Evolutionary conservation across 2,888 invertebrate species (phyloP).

Genomic region (Drosophila suboccidentalis): DNA sequence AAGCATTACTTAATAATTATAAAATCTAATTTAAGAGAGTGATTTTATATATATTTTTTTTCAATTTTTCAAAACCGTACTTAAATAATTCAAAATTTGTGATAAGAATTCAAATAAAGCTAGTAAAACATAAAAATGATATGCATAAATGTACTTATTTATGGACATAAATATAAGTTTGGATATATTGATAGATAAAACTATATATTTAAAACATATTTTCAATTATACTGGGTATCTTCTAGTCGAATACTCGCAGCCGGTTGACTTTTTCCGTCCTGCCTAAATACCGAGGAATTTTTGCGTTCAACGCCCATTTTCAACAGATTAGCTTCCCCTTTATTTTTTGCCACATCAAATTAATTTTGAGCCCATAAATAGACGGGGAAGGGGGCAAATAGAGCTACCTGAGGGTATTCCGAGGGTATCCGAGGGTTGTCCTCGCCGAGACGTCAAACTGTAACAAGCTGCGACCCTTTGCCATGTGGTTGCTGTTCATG

Average conservation of each 20-base stretch:
- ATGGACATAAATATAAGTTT: neutral
- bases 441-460: slow-evolving; percentile 11
- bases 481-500: slow-evolving; percentile 36
- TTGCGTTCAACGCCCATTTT: slow-evolving; percentile 79
- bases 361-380: slow-evolving; percentile 53
- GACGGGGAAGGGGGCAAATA: slow-evolving; percentile 8
- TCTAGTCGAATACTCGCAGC: neutral
- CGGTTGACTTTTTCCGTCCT: neutral
- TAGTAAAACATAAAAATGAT: too few relatives aligned
- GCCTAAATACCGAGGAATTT: slow-evolving; percentile 80
- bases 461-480: slow-evolving; percentile 43
- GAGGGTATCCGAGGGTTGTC: slow-evolving; percentile 52
- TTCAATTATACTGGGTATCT: neutral
- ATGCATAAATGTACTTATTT: too few relatives aligned
- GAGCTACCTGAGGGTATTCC: slow-evolving; percentile 16
- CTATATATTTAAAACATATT: neutral
- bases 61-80: too few relatives aligned
- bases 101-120: too few relatives aligned
- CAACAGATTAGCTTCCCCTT: slow-evolving; percentile 62
- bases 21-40: too few relatives aligned
- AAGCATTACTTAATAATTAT: too few relatives aligned
- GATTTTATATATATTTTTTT: too few relatives aligned
- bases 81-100: too few relatives aligned
- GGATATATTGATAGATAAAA: neutral
- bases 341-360: slow-evolving; percentile 46